Percentiles rank a stretch among this genome's conserved stretches.
Conservation (phyloP, 2,797 vertebrate genomes). For the Meda fulgida region DNA sequence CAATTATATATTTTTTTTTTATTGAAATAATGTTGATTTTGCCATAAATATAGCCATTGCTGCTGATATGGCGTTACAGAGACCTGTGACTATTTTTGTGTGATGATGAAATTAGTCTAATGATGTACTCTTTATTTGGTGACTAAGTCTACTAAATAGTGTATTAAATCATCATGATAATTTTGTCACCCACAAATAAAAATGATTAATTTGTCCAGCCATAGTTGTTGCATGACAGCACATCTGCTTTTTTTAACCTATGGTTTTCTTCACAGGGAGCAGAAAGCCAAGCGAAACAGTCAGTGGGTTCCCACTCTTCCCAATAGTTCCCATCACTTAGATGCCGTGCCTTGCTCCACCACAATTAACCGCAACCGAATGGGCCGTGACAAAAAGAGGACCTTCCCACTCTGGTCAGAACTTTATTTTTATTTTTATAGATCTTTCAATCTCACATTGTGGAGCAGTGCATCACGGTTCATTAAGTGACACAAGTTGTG, state of each 20-base stretch:
- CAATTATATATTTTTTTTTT: no score
- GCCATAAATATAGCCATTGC: no score
- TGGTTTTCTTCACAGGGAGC: slow-evolving; percentile 79
- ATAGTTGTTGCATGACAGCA: background rate
- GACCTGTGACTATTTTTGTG: background rate
- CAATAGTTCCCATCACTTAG: slow-evolving; percentile 96
- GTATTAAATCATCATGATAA: background rate
- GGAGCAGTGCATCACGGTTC: background rate
- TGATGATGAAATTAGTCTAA: background rate
- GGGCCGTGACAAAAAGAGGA: slow-evolving; percentile 96
- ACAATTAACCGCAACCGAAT: slow-evolving; percentile 97
- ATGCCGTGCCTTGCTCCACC: slow-evolving; percentile 95
- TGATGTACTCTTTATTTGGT: background rate
- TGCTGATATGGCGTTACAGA: no score
- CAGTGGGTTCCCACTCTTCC: slow-evolving; percentile 98
- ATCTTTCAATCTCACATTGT: background rate
- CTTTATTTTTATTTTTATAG: background rate
- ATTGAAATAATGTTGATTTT: no score
- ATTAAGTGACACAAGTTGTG: background rate
- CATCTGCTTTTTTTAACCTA: background rate
- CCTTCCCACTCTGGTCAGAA: slow-evolving; percentile 92
- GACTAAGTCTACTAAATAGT: background rate
- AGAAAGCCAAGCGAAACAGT: slow-evolving; percentile 95
- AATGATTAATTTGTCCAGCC: background rate
- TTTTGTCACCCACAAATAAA: background rate